These are phyloP conservation scores for Palythoa caribaeorum DNA, from an alignment of 92 coral and sea anemone genomes.

Conservation along the genomic window DNA sequence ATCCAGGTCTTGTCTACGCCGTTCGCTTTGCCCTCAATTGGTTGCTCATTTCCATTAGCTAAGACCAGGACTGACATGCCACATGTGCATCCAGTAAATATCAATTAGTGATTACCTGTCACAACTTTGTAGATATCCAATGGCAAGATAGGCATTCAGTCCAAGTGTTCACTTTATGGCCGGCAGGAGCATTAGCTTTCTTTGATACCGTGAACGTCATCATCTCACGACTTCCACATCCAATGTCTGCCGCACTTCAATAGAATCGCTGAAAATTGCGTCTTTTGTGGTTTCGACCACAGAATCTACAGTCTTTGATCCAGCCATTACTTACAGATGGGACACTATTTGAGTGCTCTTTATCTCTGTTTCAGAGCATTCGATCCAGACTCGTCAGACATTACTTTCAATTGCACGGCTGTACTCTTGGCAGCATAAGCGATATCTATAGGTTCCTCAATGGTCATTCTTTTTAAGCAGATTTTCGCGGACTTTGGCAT, in stretches of 20 bases:
- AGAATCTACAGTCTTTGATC: too few species aligned
- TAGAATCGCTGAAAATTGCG: slow-evolving; percentile 16
- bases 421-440: slow-evolving; percentile 29
- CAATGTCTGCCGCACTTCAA: slow-evolving; percentile 18
- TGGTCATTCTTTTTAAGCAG: slow-evolving; percentile 55
- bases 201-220: slow-evolving; percentile 32
- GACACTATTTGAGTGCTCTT: slow-evolving; percentile 27
- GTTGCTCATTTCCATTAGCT: slow-evolving; percentile 68
- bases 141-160: slow-evolving; percentile 42
- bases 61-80: slow-evolving; percentile 54
- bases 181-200: neutral
- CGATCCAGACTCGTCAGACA: slow-evolving; percentile 31
- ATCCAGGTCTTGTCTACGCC: too few species aligned
- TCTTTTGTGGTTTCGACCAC: too few species aligned
- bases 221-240: slow-evolving; percentile 38
- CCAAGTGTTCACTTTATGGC: slow-evolving; percentile 42
- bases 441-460: slow-evolving; percentile 31
- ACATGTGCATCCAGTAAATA: slow-evolving; percentile 36
- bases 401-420: slow-evolving; percentile 31
- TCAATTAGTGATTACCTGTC: slow-evolving; percentile 54
- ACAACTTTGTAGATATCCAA: slow-evolving; percentile 24
- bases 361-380: neutral
- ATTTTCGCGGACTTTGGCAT: slow-evolving; percentile 60
- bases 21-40: slow-evolving; percentile 55
- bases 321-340: too few species aligned